Evolutionary conservation across 2,888 invertebrate genomes (phyloP).

Genomic region (Saturnia japonica): DNA sequence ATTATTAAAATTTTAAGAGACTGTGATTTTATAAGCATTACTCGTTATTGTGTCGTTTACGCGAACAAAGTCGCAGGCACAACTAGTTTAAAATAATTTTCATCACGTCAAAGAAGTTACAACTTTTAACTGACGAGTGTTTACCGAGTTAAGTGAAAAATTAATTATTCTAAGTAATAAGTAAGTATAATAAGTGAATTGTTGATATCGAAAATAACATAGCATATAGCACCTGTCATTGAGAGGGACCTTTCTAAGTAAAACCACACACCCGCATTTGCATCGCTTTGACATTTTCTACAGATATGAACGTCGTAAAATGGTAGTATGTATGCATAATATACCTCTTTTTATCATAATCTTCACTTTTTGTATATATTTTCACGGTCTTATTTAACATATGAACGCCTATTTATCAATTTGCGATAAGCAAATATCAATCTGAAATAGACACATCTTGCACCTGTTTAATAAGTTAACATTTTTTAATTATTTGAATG

Average conservation of each 20-base stretch:
- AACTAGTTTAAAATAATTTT: too few species aligned
- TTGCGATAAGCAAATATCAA: not conserved
- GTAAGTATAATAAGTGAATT: not conserved
- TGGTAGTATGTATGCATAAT: constrained; percentile 7
- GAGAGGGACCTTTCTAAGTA: not conserved
- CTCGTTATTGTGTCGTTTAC: too few species aligned
- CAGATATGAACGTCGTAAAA: constrained; percentile 8
- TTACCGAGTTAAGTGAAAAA: not conserved
- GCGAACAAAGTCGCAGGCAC: too few species aligned
- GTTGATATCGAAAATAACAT: constrained; percentile 8
- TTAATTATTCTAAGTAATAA: not conserved
- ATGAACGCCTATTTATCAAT: not conserved
- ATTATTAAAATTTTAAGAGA: too few species aligned
- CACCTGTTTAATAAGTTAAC: not conserved
- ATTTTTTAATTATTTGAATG: not conserved
- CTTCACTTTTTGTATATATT: constrained; percentile 7
- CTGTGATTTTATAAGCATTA: too few species aligned
- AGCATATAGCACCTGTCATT: constrained; percentile 7
- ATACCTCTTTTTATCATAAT: constrained; percentile 8
- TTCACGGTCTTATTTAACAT: not conserved
- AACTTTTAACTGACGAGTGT: too few species aligned
- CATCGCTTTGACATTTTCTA: constrained; percentile 9
- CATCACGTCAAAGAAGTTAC: too few species aligned
- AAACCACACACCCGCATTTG: constrained; percentile 12
- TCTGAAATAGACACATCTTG: not conserved